Conservation (phyloP, 2,113 vertebrate species). For the Centrocercus urophasianus region DNA sequence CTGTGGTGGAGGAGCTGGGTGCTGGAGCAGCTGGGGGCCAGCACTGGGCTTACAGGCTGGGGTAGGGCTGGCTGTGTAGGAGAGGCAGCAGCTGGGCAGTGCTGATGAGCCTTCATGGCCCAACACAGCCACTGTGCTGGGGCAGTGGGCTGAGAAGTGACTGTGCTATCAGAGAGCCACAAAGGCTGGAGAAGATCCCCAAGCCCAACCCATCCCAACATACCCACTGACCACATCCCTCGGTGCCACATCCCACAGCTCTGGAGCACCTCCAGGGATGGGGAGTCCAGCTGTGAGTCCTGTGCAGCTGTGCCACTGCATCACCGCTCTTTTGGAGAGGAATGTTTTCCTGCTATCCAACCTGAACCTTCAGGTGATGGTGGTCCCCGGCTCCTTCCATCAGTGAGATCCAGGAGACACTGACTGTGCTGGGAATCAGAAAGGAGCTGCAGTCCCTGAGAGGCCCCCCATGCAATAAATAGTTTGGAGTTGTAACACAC, state of each 20-base stretch:
- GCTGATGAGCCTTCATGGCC: background rate
- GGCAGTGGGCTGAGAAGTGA: background rate
- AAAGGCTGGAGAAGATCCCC: too few relatives aligned
- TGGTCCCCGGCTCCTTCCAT: too few relatives aligned
- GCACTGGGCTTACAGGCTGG: background rate
- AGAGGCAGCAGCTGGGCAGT: fast-evolving
- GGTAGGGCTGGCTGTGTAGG: background rate
- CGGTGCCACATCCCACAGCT: too few relatives aligned
- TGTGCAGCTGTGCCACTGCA: too few relatives aligned
- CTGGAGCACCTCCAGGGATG: too few relatives aligned
- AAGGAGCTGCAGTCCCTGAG: background rate
- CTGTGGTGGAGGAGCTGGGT: background rate
- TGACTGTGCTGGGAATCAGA: fast-evolving
- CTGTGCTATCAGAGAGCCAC: too few relatives aligned
- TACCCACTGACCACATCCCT: too few relatives aligned
- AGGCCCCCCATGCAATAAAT: background rate
- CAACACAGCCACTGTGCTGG: background rate
- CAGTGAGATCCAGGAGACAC: background rate
- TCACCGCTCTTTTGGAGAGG: too few relatives aligned
- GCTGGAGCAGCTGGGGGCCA: background rate
- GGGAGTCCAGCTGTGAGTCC: too few relatives aligned
- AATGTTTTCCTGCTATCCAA: too few relatives aligned
- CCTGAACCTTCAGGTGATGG: too few relatives aligned
- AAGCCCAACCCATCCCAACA: too few relatives aligned
- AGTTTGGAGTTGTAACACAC: background rate